phyloP scores from a whole-genome alignment of 2,797 vertebrate genomes.

The Taenioides sp. region DNA sequence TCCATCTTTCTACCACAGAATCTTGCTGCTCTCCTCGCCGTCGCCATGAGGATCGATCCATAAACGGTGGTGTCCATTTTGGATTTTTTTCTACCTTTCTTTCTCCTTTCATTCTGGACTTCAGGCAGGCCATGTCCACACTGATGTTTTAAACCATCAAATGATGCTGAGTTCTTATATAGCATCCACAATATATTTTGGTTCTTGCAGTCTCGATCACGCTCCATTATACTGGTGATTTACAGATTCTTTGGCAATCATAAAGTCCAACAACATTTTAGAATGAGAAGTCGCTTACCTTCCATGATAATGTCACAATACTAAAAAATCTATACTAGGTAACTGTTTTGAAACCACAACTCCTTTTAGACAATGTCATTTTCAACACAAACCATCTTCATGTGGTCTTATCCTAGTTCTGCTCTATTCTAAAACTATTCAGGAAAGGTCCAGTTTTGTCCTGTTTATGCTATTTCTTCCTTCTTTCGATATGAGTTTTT shows the following conservation, averaged over 20 bases:
- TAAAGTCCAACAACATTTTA: background rate
- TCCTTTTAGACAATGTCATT: no score
- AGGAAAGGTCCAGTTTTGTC: no score
- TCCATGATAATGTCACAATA: no score
- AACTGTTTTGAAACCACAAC: no score
- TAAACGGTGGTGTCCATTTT: background rate
- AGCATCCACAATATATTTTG: background rate
- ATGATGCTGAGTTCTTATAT: background rate
- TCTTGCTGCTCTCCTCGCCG: background rate
- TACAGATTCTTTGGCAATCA: background rate
- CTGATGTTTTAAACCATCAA: background rate
- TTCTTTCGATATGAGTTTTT: no score
- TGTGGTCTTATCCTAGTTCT: no score
- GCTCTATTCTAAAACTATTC: no score
- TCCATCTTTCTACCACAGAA: conserved; percentile 65
- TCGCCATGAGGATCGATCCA: background rate
- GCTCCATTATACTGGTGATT: background rate
- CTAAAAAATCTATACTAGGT: no score
- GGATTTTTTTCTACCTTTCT: conserved; percentile 5
- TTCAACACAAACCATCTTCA: no score
- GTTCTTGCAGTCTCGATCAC: no score
- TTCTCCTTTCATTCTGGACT: background rate
- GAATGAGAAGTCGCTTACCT: no score
- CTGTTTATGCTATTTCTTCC: no score
- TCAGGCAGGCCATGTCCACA: conserved; percentile 3